A percentile compares a stretch with the other conserved stretches of the same genome.
Conservation (phyloP, 2,888 invertebrate genomes). For the Cheilosia vernalis region DNA sequence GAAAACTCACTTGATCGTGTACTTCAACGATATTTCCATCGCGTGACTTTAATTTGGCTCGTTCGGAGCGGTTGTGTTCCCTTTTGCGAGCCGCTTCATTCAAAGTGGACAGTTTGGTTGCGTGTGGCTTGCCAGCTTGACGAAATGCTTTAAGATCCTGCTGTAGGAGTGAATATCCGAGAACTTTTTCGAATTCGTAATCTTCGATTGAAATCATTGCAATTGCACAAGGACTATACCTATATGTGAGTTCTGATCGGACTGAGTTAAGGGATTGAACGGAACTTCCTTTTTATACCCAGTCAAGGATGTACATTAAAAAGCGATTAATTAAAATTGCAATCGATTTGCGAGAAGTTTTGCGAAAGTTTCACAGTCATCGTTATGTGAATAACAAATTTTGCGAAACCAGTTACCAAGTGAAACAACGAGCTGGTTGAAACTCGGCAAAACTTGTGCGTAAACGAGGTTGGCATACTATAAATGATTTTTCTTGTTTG, state of each 20-base stretch:
- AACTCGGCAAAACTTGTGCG: too few relatives aligned
- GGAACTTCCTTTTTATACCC: slow-evolving; percentile 28
- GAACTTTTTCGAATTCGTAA: slow-evolving; percentile 68
- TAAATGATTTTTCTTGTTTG: too few relatives aligned
- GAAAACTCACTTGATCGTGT: slow-evolving; percentile 83
- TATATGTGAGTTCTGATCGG: neutral
- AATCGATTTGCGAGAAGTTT: slow-evolving; percentile 13
- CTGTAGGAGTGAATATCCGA: slow-evolving; percentile 43
- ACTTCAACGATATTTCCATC: slow-evolving; percentile 86
- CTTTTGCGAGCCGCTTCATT: slow-evolving; percentile 50
- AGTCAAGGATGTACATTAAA: slow-evolving; percentile 38
- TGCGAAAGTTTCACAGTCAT: neutral
- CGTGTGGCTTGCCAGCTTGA: slow-evolving; percentile 17
- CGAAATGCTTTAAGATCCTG: slow-evolving; percentile 51
- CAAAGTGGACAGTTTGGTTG: slow-evolving; percentile 40
- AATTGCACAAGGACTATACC: neutral
- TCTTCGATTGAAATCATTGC: slow-evolving; percentile 59
- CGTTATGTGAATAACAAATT: too few relatives aligned
- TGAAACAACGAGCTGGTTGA: too few relatives aligned
- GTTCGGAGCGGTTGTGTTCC: slow-evolving; percentile 79
- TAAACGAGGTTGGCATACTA: too few relatives aligned
- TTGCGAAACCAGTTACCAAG: too few relatives aligned
- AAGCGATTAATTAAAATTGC: slow-evolving; percentile 51
- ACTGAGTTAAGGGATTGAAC: neutral
- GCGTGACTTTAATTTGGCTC: slow-evolving; percentile 85